Conservation (phyloP, 2,797 vertebrate species). For the Limosa lapponica region DNA sequence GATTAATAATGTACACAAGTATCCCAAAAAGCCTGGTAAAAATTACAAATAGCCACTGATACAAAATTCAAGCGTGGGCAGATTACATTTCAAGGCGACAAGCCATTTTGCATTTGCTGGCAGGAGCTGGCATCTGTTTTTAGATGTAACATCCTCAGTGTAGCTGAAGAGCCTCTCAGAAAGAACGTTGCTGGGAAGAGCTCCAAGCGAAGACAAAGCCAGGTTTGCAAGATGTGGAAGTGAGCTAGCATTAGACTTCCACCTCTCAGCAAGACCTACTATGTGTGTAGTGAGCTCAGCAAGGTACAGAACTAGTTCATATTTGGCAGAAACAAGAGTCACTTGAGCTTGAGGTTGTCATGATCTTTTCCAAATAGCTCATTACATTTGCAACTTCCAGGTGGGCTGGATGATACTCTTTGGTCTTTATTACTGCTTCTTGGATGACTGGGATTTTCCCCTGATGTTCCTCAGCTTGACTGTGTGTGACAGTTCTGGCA, state of each 20-base stretch:
- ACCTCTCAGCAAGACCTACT: conserved; percentile 29
- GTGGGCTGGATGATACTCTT: conserved; percentile 41
- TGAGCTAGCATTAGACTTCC: conserved; percentile 49
- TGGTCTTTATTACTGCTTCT: conserved; percentile 41
- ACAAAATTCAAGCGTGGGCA: conserved; percentile 31
- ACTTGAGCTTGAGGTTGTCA: conserved; percentile 38
- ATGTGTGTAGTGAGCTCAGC: background rate
- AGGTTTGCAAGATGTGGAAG: conserved; percentile 69
- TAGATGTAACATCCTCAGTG: conserved; percentile 67
- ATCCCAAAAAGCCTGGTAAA: background rate
- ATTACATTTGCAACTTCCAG: conserved; percentile 59
- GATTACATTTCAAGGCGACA: conserved; percentile 37
- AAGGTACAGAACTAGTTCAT: background rate
- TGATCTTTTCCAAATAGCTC: conserved; percentile 61
- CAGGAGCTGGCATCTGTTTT: conserved; percentile 71
- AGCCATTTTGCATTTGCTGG: conserved; percentile 67
- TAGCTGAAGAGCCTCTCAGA: conserved; percentile 59
- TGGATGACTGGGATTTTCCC: conserved; percentile 38
- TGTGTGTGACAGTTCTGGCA: conserved; percentile 38
- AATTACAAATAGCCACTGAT: conserved; percentile 44
- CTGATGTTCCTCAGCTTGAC: conserved; percentile 40
- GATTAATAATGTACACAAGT: background rate
- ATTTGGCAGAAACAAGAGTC: conserved; percentile 30
- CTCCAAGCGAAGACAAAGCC: conserved; percentile 63
- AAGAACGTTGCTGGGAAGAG: conserved; percentile 57